Base-by-base conservation (phyloP, 2,113 vertebrate species). In the Petrocephalus microphthalmus region DNA sequence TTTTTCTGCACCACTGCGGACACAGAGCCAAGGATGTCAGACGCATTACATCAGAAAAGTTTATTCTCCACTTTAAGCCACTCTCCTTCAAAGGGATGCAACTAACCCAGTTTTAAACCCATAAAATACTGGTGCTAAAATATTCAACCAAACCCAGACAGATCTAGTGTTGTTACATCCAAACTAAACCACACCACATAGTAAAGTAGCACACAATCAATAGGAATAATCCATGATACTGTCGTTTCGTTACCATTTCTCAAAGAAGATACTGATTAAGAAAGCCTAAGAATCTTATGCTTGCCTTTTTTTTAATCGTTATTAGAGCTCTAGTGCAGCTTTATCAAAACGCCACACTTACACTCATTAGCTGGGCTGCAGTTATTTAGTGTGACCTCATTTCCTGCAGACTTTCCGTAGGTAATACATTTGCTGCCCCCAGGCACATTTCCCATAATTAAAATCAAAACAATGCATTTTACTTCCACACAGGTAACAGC, bases 371-470 rank as follows among this genome's bases (percentile, higher is more conserved):
- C 53, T 87, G 53, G 5, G n/a, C 6, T 33, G 19, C 3, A 57
- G n/a, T 86, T 86, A 86, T 57, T 64, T 8, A 53, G n/a, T 19
- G 6, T 10, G 64, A 84, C 56, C 89, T 71, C 81, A 51, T 84
- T 22, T 89, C 74, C 56, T 84, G 11, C 42, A 25, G 33, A 60
- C 51, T 67, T 60, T 54, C 51, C 22, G 74, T 87, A 64, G 53
- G 85, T 60, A 87, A 87, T 82, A 49, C 22, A 22, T 87, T 82
- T 29, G 1, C 20, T 81, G 15, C 60, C 57, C 37, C 17, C 49
- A 20, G 33, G 67, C 15, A 22, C 25, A 87, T 89, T 89, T 87
- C 7, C 54, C 74, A 87, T 82, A 60, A 89, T 89, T 25, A 89
- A 54, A 86, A 86, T 85, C 15, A 64, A 89, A 82, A 89, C 56